Conservation (phyloP, 2,888 invertebrate genomes). For the Shargacucullia verbasci region DNA sequence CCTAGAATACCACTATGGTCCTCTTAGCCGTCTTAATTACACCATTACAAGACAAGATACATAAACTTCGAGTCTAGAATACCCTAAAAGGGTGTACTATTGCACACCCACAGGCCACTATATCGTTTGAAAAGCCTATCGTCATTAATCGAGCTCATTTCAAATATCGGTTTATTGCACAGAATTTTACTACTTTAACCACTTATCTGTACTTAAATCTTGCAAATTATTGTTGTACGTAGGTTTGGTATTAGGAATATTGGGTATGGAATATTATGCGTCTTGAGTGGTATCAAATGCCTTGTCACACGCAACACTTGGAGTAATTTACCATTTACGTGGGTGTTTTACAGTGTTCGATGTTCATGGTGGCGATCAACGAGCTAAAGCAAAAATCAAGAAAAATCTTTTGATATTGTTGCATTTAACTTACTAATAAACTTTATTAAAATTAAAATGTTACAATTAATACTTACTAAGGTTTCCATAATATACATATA, state of each 20-base stretch:
- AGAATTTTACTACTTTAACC: conserved; percentile 10
- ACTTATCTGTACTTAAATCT: conserved; percentile 13
- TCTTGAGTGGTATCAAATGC: conserved; percentile 17
- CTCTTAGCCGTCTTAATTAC: too few species aligned
- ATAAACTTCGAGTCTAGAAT: conserved; percentile 19
- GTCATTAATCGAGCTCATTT: conserved; percentile 9
- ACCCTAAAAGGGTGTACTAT: conserved; percentile 18
- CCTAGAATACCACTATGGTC: too few species aligned
- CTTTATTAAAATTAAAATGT: too few species aligned
- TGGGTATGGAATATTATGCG: neutral
- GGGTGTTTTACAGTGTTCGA: too few species aligned
- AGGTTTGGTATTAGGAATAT: conserved; percentile 6
- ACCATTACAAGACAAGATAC: too few species aligned
- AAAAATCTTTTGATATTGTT: too few species aligned
- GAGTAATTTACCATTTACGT: conserved; percentile 2
- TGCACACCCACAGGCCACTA: conserved; percentile 23
- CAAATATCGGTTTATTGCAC: neutral
- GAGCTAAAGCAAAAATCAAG: too few species aligned
- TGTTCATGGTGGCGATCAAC: too few species aligned
- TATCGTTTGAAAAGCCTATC: neutral
- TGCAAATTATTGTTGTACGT: conserved; percentile 12
- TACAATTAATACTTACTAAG: too few species aligned
- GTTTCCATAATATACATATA: too few species aligned
- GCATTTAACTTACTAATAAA: too few species aligned
- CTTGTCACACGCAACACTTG: neutral